A percentile compares a stretch with the other conserved stretches of the same genome.
phyloP scores from a whole-genome alignment of 2,888 invertebrate species.

The Rhodophaea formosa region DNA sequence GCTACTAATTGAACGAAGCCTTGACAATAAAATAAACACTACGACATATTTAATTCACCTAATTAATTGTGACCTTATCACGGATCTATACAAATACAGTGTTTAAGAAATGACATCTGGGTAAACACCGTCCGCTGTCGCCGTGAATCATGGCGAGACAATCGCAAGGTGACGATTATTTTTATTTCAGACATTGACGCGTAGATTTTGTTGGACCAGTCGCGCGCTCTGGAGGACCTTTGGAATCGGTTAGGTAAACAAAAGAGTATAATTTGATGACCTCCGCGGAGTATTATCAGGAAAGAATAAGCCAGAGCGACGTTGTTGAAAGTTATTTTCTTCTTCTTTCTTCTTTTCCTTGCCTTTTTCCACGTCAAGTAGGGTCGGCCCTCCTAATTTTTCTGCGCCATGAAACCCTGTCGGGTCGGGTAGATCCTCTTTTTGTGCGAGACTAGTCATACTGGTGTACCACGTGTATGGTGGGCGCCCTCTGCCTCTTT shows the following conservation, averaged over 20 bases:
- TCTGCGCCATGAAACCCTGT: too few species aligned
- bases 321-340: too few species aligned
- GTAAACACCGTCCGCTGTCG: neutral
- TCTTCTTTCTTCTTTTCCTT: too few species aligned
- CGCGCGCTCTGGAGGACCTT: neutral
- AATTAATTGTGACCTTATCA: slow-evolving; percentile 7
- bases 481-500: too few species aligned
- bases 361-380: too few species aligned
- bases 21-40: slow-evolving; percentile 8
- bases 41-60: neutral
- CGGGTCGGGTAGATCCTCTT: too few species aligned
- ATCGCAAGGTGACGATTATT: slow-evolving; percentile 15
- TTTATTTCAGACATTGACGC: slow-evolving; percentile 14
- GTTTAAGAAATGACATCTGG: slow-evolving; percentile 5
- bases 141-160: slow-evolving; percentile 10
- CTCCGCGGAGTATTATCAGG: neutral
- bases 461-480: too few species aligned
- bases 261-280: neutral
- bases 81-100: slow-evolving; percentile 9
- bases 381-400: too few species aligned
- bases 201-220: neutral
- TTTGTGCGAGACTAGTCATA: too few species aligned
- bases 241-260: slow-evolving; percentile 1
- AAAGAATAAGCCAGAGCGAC: too few species aligned
- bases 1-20: neutral